Evolutionary conservation across 2,113 vertebrate genomes (phyloP), one percentile per base, ranked within the genome.

Genomic region (Varanus salvator): DNA sequence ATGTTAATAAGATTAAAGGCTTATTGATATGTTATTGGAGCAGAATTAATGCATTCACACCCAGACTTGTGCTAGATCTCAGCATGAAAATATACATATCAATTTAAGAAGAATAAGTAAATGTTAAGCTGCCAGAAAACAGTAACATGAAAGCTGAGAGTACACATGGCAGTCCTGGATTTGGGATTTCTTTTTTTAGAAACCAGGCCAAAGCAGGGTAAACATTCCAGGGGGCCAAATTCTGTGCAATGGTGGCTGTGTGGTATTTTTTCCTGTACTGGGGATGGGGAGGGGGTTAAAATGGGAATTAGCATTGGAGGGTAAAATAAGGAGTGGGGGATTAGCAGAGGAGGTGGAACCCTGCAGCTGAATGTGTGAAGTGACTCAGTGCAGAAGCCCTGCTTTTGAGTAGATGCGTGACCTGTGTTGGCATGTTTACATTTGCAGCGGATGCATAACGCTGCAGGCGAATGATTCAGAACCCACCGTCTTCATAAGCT

Each of bases 1-100:
- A 84, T 76, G 92, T 96, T 90, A 72, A 72, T 81, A 82, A 88
- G 72, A 81, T 88, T 88, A 86, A 93, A 83, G 93, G 34, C 27
- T 90, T 92, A 0, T 15, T 6, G 27, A 89, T 89, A 19, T 89
- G 66, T 91, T 92, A 89, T 48, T 54, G 60, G 48, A n/a, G 76
- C 83, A 8, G 50, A 90, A 80, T 80, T 31, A 76, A 80, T 64
- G 44, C 77, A 82, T 82, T 34, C 64, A 34, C 64, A 87, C 0
- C 38, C 87, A 89, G 38, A 19, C 85, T 54, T 90, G 25, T 8
- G 6, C 54, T 87, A 38, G 52, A 52, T 34, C n/a, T 87, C 74
- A 83, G 64, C 31, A 38, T 80, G 87, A 89, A 92, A 94, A 77
- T 11, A 85, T 54, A 89, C 84, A 54, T 57, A 69, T 4, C n/a